Conservation (phyloP, 2,888 invertebrate genomes). For the Argyresthia albistria region DNA sequence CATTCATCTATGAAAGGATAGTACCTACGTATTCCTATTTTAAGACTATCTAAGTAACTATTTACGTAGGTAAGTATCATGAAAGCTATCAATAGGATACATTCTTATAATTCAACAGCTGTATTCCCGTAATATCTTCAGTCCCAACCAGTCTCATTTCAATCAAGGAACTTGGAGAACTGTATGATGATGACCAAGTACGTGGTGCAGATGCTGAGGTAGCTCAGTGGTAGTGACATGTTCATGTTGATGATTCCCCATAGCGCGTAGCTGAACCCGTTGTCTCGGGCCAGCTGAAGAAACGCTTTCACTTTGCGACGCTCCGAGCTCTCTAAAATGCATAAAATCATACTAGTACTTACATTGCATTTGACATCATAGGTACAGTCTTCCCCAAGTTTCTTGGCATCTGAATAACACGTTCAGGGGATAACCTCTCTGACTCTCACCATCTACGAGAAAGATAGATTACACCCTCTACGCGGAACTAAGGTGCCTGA, state of each 20-base stretch:
- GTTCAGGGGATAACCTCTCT: too few relatives aligned
- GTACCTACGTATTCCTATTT: too few relatives aligned
- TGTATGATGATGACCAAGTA: conserved; percentile 55
- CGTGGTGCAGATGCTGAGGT: conserved; percentile 46
- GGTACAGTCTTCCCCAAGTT: too few relatives aligned
- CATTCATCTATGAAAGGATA: too few relatives aligned
- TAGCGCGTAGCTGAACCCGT: conserved; percentile 42
- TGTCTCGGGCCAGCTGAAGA: conserved; percentile 41
- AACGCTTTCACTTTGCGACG: conserved; percentile 49
- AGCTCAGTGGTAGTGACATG: conserved; percentile 52
- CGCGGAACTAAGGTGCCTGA: too few relatives aligned
- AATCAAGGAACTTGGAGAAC: conserved; percentile 54
- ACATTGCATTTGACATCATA: too few relatives aligned
- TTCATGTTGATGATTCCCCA: conserved; percentile 46
- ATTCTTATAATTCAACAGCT: not conserved
- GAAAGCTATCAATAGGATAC: not conserved
- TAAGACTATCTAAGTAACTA: too few relatives aligned
- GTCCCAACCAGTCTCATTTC: conserved; percentile 7
- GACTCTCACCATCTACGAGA: too few relatives aligned
- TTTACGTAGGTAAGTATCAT: not conserved
- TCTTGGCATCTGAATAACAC: too few relatives aligned
- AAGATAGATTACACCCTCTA: too few relatives aligned
- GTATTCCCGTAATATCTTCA: not conserved
- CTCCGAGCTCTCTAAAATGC: conserved; percentile 39
- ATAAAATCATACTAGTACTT: conserved; percentile 7